A percentile compares a stretch with the other conserved stretches of the same genome.
Evolutionary conservation across 2,888 invertebrate species (phyloP).

Genomic region (Strigamia maritima): DNA sequence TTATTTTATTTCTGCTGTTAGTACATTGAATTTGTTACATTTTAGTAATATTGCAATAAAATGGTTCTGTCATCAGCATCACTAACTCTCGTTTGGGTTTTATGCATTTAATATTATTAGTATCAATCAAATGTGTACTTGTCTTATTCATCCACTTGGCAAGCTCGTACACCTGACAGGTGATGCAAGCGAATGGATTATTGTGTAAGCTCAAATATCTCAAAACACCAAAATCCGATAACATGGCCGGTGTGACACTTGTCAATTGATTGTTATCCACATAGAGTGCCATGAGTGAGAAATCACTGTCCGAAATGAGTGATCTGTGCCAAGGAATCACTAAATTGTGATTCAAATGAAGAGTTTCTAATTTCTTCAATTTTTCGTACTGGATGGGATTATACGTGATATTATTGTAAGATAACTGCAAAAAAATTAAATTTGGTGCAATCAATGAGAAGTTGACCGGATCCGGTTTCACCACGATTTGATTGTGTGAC

Average conservation of each 20-base stretch:
- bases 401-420: slow-evolving; percentile 59
- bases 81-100: neutral
- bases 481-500: slow-evolving; percentile 75
- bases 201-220: neutral
- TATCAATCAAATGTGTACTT: neutral
- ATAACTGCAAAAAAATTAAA: slow-evolving; percentile 71
- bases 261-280: neutral
- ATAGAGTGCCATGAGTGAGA: neutral
- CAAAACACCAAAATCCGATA: neutral
- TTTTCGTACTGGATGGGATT: neutral
- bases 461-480: slow-evolving; percentile 75
- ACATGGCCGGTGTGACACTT: neutral
- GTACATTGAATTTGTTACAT: neutral
- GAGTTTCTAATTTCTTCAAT: neutral
- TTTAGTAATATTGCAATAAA: neutral
- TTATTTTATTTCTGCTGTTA: too few species aligned
- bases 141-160: neutral
- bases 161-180: neutral
- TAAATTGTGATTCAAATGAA: neutral
- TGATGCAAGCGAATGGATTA: neutral
- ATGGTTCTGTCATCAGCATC: neutral
- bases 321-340: neutral
- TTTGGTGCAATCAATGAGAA: slow-evolving; percentile 74
- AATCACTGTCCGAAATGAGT: neutral
- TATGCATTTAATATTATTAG: neutral